phyloP scores from a whole-genome alignment of 37 sponge, comb jelly and placozoan genomes.

The Axinella damicornis region DNA sequence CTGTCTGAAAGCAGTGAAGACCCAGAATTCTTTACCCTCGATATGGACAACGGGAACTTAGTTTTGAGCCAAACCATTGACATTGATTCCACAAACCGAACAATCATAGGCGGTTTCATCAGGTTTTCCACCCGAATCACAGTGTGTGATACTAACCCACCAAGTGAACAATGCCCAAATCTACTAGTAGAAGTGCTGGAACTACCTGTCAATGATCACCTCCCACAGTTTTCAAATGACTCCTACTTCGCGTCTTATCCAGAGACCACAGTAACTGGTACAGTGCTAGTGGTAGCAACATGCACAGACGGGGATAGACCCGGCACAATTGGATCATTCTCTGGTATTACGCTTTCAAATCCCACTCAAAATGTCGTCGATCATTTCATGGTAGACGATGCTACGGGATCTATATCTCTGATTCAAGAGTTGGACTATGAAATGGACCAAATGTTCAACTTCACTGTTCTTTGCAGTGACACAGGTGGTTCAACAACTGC shows the following conservation, averaged over 20 bases:
- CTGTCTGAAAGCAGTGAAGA: background rate
- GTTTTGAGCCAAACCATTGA: background rate
- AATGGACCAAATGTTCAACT: constrained; percentile 1
- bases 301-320: too few species aligned
- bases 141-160: constrained; percentile 20
- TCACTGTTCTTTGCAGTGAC: constrained; percentile 61
- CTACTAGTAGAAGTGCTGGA: background rate
- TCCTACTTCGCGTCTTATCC: constrained; percentile 25
- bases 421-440: constrained; percentile 52
- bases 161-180: background rate
- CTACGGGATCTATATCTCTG: constrained; percentile 28
- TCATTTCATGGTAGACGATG: constrained; percentile 12
- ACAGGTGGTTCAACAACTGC: constrained; percentile 10
- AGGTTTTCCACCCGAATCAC: constrained; percentile 24
- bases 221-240: constrained; percentile 44
- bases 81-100: background rate
- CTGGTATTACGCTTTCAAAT: constrained; percentile 9
- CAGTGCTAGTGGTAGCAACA: constrained; percentile 1
- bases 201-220: constrained; percentile 46
- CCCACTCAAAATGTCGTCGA: background rate
- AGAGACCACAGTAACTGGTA: constrained; percentile 31
- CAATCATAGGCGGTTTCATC: too few species aligned
- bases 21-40: background rate
- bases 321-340: constrained; percentile 19
- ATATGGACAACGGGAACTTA: background rate